A percentile compares a stretch with the other conserved stretches of the same genome.
Evolutionary conservation across 2,113 vertebrate species (phyloP).

Genomic region (Gavialis gangeticus): DNA sequence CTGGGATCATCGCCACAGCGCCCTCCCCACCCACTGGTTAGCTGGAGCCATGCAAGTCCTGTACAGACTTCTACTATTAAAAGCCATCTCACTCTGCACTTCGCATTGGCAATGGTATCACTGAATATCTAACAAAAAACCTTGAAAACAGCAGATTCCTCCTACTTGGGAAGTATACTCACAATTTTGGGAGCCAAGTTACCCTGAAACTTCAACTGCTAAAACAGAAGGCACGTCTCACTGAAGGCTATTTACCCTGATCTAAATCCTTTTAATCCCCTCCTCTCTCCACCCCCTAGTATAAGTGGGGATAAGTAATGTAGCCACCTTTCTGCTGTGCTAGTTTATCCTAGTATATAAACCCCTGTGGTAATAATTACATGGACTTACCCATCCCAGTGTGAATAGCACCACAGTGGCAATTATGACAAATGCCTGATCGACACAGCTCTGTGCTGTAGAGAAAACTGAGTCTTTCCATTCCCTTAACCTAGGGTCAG

Average conservation of each 20-base stretch:
- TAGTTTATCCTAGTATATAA: constrained; percentile 45
- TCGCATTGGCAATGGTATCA: not conserved
- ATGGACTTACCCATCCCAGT: constrained; percentile 42
- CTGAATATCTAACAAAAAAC: too few relatives aligned
- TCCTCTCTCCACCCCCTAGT: not conserved
- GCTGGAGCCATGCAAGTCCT: not conserved
- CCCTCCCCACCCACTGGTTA: not conserved
- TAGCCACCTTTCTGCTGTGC: constrained; percentile 32
- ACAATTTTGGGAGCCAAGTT: not conserved
- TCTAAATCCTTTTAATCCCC: constrained; percentile 15
- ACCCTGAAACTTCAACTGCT: not conserved
- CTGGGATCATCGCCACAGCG: not conserved
- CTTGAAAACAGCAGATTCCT: not conserved
- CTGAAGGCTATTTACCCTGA: not conserved
- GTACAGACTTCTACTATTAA: constrained; percentile 25
- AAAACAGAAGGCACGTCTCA: constrained; percentile 15
- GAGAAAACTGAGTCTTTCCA: constrained; percentile 48
- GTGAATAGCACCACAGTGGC: constrained; percentile 59
- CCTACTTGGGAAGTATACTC: not conserved
- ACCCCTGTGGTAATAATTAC: constrained; percentile 66
- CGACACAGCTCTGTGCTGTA: constrained; percentile 27
- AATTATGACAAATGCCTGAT: constrained; percentile 62
- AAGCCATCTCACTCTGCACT: not conserved
- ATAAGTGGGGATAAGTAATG: constrained; percentile 47
- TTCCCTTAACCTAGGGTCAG: constrained; percentile 50